Conservation (phyloP, 1,140 invertebrate genomes). For the Notospermus geniculatus region DNA sequence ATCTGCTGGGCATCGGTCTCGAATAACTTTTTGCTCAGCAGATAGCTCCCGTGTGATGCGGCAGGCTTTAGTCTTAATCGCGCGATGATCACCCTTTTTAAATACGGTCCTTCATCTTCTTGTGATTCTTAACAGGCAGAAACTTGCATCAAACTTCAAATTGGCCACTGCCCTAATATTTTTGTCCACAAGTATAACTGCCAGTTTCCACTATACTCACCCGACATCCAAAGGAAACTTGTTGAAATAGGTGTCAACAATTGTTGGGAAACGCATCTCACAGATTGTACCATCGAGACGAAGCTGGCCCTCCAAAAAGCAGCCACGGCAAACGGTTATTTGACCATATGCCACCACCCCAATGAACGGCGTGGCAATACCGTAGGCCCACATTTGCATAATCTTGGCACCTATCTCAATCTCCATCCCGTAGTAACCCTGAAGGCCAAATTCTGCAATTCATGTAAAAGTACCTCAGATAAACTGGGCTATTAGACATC, state of each 20-base stretch:
- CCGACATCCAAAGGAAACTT: slow-evolving; percentile 33
- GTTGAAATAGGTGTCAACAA: slow-evolving; percentile 31
- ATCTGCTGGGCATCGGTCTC: no score
- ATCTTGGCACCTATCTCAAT: slow-evolving; percentile 29
- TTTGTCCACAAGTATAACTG: no score
- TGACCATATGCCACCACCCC: slow-evolving; percentile 10
- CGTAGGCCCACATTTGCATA: slow-evolving; percentile 19
- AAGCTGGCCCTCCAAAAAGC: slow-evolving; percentile 27
- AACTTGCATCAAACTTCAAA: no score
- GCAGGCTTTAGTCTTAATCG: no score
- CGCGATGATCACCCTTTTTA: no score
- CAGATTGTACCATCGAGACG: slow-evolving; percentile 29
- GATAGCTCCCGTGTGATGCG: no score
- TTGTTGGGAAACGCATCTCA: slow-evolving; percentile 29
- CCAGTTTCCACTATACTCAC: slow-evolving; percentile 21
- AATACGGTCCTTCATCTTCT: no score
- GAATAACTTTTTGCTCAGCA: no score
- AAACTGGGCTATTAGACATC: slow-evolving; percentile 25
- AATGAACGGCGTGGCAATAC: slow-evolving; percentile 23
- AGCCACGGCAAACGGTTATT: slow-evolving; percentile 22
- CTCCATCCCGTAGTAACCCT: slow-evolving; percentile 32
- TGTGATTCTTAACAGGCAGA: no score
- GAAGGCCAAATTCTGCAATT: slow-evolving; percentile 29
- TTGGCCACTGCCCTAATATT: no score
- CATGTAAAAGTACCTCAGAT: slow-evolving; percentile 23